phyloP scores from a whole-genome alignment of 2,113 vertebrate species.

The Hemiscyllium ocellatum region DNA sequence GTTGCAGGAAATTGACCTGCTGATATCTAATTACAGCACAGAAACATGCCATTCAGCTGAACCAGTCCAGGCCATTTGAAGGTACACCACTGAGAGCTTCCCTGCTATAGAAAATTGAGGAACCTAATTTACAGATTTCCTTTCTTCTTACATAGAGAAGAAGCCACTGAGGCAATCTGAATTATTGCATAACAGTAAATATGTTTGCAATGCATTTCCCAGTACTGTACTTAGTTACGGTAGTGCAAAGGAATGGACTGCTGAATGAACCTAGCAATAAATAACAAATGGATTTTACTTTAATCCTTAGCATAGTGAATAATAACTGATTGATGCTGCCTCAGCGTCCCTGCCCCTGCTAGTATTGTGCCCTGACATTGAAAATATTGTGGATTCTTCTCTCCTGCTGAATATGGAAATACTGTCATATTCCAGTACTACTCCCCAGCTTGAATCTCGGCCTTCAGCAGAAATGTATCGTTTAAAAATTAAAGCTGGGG shows the following conservation, averaged over 20 bases:
- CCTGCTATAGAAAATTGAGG: background rate
- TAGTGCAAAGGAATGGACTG: conserved; percentile 41
- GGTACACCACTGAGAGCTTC: background rate
- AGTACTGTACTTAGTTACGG: conserved; percentile 36
- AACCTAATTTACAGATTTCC: background rate
- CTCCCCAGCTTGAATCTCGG: no score
- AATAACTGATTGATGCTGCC: background rate
- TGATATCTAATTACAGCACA: background rate
- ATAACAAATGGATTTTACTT: conserved; percentile 41
- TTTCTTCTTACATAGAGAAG: background rate
- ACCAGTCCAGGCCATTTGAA: background rate
- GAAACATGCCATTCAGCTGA: background rate
- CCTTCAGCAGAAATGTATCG: no score
- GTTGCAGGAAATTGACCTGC: background rate
- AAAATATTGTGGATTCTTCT: background rate
- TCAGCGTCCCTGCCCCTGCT: background rate
- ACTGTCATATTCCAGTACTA: no score
- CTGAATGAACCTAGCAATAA: conserved; percentile 44
- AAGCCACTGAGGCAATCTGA: background rate
- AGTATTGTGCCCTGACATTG: background rate
- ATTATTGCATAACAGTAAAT: no score
- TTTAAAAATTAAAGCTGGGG: no score
- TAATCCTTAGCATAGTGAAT: background rate
- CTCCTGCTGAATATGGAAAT: background rate
- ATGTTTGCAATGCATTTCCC: no score